Evolutionary conservation across 2,888 invertebrate genomes (phyloP).

Genomic region (Drosophila infuscata): DNA sequence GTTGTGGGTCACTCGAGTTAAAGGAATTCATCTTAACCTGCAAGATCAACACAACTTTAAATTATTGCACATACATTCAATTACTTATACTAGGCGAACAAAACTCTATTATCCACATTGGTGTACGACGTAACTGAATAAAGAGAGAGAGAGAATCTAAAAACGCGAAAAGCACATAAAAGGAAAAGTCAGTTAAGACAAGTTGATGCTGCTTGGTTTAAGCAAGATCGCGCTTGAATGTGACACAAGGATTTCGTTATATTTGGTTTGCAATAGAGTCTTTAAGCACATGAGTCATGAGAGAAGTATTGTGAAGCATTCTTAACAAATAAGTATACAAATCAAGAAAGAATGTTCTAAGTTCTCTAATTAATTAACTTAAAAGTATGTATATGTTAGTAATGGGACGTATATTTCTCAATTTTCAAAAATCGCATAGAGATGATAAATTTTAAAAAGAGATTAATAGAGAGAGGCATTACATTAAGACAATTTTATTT

Average conservation of each 20-base stretch:
- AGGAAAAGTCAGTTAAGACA: conserved; percentile 1
- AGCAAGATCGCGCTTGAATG: conserved; percentile 1
- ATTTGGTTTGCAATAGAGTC: background rate
- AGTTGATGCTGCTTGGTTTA: background rate
- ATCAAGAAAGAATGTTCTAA: background rate
- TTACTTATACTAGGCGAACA: background rate
- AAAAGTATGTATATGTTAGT: background rate
- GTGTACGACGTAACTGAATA: background rate
- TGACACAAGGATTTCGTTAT: conserved; percentile 5
- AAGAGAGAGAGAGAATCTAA: background rate
- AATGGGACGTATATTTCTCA: background rate
- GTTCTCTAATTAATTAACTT: background rate
- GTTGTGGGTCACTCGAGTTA: conserved; percentile 3
- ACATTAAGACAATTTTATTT: background rate
- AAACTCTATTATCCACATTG: background rate
- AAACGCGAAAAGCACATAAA: conserved; percentile 2
- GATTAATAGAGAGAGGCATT: no score
- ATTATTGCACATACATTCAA: background rate
- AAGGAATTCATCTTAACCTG: conserved; percentile 31
- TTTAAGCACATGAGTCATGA: background rate
- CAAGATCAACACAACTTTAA: background rate
- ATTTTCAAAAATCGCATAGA: no score
- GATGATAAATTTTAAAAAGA: no score
- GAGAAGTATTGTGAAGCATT: background rate
- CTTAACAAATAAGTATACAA: background rate